Evolutionary conservation across 2,113 vertebrate species (phyloP).

Genomic region (Phaetusa simplex): DNA sequence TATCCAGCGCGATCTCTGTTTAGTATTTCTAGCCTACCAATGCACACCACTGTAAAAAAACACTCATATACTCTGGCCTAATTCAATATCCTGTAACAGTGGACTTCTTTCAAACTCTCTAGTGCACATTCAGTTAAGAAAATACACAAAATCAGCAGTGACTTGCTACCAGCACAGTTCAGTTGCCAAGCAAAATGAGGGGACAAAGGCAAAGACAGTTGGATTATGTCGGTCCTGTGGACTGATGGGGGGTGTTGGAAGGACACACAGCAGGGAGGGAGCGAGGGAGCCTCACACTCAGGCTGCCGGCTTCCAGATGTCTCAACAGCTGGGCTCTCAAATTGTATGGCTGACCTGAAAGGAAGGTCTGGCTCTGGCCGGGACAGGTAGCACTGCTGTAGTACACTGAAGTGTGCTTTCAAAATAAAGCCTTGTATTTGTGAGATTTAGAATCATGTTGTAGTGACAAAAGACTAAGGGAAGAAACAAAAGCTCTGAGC

Average conservation of each 20-base stretch:
- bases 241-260: not conserved
- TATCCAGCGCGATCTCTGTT: not conserved
- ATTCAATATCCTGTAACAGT: not conserved
- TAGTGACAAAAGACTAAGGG: not conserved
- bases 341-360: not conserved
- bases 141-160: not conserved
- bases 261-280: not conserved
- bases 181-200: not conserved
- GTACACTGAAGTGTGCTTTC: not conserved
- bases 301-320: not conserved
- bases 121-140: not conserved
- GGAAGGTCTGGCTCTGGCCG: not conserved
- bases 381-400: not conserved
- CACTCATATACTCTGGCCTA: not conserved
- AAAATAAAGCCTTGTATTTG: not conserved
- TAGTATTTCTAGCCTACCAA: not conserved
- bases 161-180: not conserved
- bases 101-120: not conserved
- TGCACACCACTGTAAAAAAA: not conserved
- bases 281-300: not conserved
- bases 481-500: not conserved
- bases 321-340: not conserved
- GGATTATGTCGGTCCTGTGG: not conserved
- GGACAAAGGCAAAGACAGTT: not conserved
- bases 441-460: not conserved